Evolutionary conservation across 2,113 vertebrate species (phyloP).

Genomic region (mouse (Mus musculus)): DNA sequence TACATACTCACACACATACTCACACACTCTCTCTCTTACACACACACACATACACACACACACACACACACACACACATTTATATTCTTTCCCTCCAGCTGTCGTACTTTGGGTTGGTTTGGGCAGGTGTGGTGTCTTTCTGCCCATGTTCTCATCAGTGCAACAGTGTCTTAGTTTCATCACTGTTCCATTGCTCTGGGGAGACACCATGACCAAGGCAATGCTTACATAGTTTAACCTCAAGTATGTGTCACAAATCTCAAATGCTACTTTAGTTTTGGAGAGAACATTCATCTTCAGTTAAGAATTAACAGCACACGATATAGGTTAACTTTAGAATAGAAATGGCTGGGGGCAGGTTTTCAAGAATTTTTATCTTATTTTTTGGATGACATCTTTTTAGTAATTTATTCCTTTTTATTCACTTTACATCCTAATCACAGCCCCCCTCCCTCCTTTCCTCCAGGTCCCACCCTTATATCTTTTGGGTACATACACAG

Average conservation of each 20-base stretch:
- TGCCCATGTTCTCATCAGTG: no score
- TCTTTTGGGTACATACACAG: no score
- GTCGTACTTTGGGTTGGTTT: background rate
- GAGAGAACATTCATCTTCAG: background rate
- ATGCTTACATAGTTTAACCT: background rate
- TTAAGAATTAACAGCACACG: background rate
- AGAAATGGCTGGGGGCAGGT: background rate
- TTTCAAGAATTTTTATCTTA: background rate
- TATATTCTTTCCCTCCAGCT: background rate
- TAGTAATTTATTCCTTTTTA: no score
- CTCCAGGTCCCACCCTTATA: no score
- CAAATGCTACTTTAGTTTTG: background rate
- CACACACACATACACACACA: background rate
- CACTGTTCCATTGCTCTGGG: background rate
- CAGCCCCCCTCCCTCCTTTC: no score
- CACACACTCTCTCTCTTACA: background rate
- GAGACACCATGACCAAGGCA: background rate
- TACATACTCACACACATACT: background rate
- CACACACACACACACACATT: rapidly evolving
- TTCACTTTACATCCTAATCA: no score
- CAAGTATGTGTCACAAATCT: background rate
- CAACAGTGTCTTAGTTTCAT: background rate
- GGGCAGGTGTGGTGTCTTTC: background rate
- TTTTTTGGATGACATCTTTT: background rate
- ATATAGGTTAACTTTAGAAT: background rate